Evolutionary conservation across 1,140 invertebrate species (phyloP), one percentile per base, ranked within the genome.

Genomic region (Protaetia brevitarsis): DNA sequence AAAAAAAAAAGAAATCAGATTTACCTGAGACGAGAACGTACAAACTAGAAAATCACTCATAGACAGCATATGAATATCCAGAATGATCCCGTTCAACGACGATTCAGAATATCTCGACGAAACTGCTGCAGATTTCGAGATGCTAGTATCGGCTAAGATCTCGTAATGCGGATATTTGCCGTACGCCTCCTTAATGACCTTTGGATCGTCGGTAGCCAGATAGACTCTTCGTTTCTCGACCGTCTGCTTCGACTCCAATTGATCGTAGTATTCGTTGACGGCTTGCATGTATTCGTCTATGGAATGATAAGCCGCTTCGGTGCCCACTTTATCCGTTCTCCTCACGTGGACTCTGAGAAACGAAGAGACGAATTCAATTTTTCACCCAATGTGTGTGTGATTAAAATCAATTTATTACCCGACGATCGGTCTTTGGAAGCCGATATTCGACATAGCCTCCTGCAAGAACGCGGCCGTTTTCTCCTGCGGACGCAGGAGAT

Each of bases 271-370:
- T 75, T 98, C 90, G 66, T 95, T 90, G 2, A 98, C 96, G 78
- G 93, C 89, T 0, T 78, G 77, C 97, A 99, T 99, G 75, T 99
- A 99, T 79, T 99, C 97, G 64, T 95, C 91, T n/a, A 99, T 85
- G 56, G 88, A 82, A 79, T 99, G 97, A 79, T 91, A 98, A 4
- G 95, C 91, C 2, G 97, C 97, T 82, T 99, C 97, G 1, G 95
- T 97, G 11, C 96, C 96, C 19, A 99, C 92, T 86, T 99, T 99
- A 79, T 99, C 97, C 0, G 97, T 99, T 64, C 97, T 83, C 28
- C 97, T 82, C 11, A 99, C 90, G 79, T 99, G 97, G 28, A 99
- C 86, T 0, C 94, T 96, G 78, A 13, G 82, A 79, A 66, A 65
- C 3, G 26, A 23, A 23, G 13, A 23, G 21, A 21, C 16, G 19